Percentiles rank a stretch among this genome's conserved stretches.
phyloP scores from a whole-genome alignment of 2,797 vertebrate genomes.

The Florisuga fusca region DNA sequence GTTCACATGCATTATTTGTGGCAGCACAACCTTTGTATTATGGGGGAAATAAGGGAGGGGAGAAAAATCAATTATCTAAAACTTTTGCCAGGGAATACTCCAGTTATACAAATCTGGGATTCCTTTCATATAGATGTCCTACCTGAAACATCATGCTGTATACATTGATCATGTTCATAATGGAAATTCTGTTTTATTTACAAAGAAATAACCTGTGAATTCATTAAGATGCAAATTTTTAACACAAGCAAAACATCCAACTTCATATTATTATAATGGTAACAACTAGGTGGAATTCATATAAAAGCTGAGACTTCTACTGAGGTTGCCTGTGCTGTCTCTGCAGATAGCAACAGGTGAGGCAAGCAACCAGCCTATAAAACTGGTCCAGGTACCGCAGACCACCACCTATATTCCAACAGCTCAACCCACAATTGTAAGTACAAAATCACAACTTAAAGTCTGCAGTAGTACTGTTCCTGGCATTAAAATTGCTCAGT shows the following conservation, averaged over 20 bases:
- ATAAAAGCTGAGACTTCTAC: slow-evolving; percentile 71
- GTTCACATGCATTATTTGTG: not conserved
- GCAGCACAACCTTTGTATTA: slow-evolving; percentile 18
- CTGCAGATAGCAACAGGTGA: slow-evolving; percentile 81
- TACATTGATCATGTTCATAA: slow-evolving; percentile 7
- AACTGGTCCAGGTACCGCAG: slow-evolving; percentile 77
- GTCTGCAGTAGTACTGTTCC: slow-evolving; percentile 58
- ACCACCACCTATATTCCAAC: slow-evolving; percentile 77
- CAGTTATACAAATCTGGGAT: slow-evolving; percentile 13
- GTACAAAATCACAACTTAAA: slow-evolving; percentile 51
- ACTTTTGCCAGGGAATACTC: slow-evolving; percentile 42
- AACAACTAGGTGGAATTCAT: slow-evolving; percentile 66
- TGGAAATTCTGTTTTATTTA: slow-evolving; percentile 15
- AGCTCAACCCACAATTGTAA: slow-evolving; percentile 80
- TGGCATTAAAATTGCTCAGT: slow-evolving; percentile 54
- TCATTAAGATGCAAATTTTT: slow-evolving; percentile 35
- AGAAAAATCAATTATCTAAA: not conserved
- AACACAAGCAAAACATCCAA: not conserved
- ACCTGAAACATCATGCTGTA: slow-evolving; percentile 33
- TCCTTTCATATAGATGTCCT: slow-evolving; percentile 17
- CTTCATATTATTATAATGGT: not conserved
- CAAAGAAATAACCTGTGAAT: slow-evolving; percentile 49
- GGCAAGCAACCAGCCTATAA: slow-evolving; percentile 78
- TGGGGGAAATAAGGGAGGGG: not conserved
- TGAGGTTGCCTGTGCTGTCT: slow-evolving; percentile 79